Percentiles rank a stretch among this genome's conserved stretches.
Conservation (phyloP, 2,797 vertebrate species). For the Todus mexicanus region DNA sequence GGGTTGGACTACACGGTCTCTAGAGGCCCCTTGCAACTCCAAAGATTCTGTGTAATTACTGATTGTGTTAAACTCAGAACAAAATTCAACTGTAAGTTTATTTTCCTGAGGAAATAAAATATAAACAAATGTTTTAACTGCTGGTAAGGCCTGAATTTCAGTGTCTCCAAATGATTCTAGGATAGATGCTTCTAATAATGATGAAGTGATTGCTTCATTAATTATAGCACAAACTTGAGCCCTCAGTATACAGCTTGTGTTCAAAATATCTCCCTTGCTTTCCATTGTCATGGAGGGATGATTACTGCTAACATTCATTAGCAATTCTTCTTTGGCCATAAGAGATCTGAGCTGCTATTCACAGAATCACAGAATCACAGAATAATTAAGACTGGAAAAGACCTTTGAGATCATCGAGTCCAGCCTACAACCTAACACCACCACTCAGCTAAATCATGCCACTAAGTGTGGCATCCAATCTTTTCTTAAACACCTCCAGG, state of each 20-base stretch:
- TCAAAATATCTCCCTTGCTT: not conserved
- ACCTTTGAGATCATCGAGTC: too few species aligned
- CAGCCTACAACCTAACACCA: too few species aligned
- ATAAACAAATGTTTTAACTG: not conserved
- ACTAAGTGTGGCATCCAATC: too few species aligned
- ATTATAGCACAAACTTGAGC: not conserved
- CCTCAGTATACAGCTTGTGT: not conserved
- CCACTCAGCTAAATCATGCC: too few species aligned
- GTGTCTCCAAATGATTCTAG: not conserved
- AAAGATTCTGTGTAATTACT: too few species aligned
- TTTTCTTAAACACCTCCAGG: too few species aligned
- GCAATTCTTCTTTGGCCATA: not conserved
- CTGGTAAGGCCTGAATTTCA: not conserved
- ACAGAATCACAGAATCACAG: too few species aligned
- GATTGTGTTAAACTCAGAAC: not conserved
- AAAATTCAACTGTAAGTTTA: not conserved
- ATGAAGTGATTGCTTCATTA: not conserved
- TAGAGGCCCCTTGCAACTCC: too few species aligned
- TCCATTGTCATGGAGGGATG: not conserved
- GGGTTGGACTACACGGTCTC: too few species aligned
- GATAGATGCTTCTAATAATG: not conserved
- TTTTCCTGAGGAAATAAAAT: not conserved
- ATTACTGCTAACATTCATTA: not conserved
- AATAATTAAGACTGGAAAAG: too few species aligned
- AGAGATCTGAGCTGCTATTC: not conserved